These are phyloP conservation scores for Tauraco erythrolophus DNA, from an alignment of 2,113 vertebrate species.

Conservation along the genomic window DNA sequence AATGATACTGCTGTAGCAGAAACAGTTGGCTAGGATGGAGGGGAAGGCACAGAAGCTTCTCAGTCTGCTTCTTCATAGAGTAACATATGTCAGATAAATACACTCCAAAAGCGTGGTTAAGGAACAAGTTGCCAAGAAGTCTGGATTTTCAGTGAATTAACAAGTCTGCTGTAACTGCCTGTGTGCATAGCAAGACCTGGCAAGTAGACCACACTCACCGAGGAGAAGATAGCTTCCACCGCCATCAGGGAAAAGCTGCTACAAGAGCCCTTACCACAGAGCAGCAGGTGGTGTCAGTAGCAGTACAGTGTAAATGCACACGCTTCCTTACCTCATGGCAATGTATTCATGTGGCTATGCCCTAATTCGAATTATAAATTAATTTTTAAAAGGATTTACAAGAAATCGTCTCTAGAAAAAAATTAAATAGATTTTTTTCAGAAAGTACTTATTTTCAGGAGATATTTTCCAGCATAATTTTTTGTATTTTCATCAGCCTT, in stretches of 20 bases:
- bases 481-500: not conserved
- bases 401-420: not conserved
- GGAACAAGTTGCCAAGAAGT: not conserved
- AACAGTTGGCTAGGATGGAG: not conserved
- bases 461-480: not conserved
- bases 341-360: not conserved
- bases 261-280: not conserved
- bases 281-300: not conserved
- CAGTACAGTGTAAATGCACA: not conserved
- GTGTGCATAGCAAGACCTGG: not conserved
- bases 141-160: not conserved
- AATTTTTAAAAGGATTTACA: not conserved
- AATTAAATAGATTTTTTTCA: rapidly evolving
- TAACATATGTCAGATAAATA: not conserved
- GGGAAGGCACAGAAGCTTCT: not conserved
- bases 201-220: not conserved
- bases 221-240: not conserved
- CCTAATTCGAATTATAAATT: not conserved
- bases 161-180: not conserved
- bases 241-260: not conserved
- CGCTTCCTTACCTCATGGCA: not conserved
- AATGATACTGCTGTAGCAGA: not conserved
- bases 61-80: not conserved
- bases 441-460: not conserved
- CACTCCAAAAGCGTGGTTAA: not conserved